Base-by-base conservation (phyloP, 2,113 vertebrate species). In the Thunnus thynnus region DNA sequence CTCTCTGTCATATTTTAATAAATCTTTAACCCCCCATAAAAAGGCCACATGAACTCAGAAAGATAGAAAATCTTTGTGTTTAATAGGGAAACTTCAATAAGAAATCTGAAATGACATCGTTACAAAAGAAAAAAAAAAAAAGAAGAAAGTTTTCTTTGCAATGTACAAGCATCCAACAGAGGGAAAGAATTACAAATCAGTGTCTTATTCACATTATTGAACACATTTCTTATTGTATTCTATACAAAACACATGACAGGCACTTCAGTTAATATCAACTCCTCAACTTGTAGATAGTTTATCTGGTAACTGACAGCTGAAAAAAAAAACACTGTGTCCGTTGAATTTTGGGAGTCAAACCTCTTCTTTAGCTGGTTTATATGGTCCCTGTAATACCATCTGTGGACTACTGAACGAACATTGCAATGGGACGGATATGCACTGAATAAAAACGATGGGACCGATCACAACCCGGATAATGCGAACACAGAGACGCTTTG, bases 211-310 rank as follows among this genome's bases (percentile, higher is more conserved):
- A 50, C 17, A 51, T 10, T 32, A n/a, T 69, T 70, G 18, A 75
- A 36, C 63, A 80, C 25, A 48, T 41, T 41, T 9, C 36, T 27
- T 36, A 46, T 41, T 68, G 61, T 57, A 56, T 47, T 74, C 2
- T 7, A 62, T 67, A 80, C 25, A 83, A 78, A 82, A 36, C 5
- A 79, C 64, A 82, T 55, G 36, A n/a, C 63, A 91, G 92, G 90
- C 90, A 93, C 91, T 93, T 93, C 0, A 54, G 67, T 82, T 70
- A 57, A 69, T 72, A 27, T 72, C 20, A 68, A 41, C 63, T 55
- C 13, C 41, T 61, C 10, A 65, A 55, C 27, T 20, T 20, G 47
- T 16, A 63, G 32, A 54, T 64, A 25, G 30, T 20, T 50, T 5
- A 20, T 64, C 7, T 6, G 46, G 6, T 60, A n/a, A 32, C 56